Evolutionary conservation across 2,113 vertebrate species (phyloP), one percentile per base, ranked within the genome.

Genomic region (Urocitellus parryii): DNA sequence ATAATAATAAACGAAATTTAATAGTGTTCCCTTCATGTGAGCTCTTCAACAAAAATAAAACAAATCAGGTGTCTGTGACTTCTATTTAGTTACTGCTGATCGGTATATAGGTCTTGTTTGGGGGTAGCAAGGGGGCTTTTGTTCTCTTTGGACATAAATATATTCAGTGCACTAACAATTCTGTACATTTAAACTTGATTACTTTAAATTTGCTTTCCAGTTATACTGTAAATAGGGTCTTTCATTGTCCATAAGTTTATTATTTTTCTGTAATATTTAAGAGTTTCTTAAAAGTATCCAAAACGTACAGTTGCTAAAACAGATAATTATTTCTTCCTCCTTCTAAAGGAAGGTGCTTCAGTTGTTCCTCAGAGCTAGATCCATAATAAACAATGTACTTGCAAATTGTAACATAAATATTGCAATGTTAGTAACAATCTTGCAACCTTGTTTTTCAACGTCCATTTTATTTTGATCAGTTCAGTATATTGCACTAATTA

Each of bases 171-270:
- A 98, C 98, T 99, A 99, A 99, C 91, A 2, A 98, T 99, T 98
- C 98, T 97, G 98, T 98, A 98, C 98, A 98, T 98, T 98, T 97
- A 98, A 98, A 98, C 98, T 98, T 98, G 98, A 97, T 97, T 76
- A 98, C 98, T 99, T 98, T 98, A 98, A 98, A 98, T 98, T 98
- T 79, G 92, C 65, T 98, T 98, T 98, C 98, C 89, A 97, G 97
- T 99, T 99, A 99, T 99, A 99, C 99, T 99, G 99, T 99, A 99
- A 99, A 99, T 99, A 99, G 98, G 98, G 99, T 99, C 99, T 99
- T 99, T 99, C 99, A 98, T 99, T 99, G 98, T 99, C 99, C 99
- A 94, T 97, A 99, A 99, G 99, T 99, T 98, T 99, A 99, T 99
- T 53, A 24, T 99, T 97, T 99, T 98, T 98, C 51, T 98, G 98